Base-by-base conservation (phyloP, 2,888 invertebrate genomes). In the Drosophila pseudotalamancana region DNA sequence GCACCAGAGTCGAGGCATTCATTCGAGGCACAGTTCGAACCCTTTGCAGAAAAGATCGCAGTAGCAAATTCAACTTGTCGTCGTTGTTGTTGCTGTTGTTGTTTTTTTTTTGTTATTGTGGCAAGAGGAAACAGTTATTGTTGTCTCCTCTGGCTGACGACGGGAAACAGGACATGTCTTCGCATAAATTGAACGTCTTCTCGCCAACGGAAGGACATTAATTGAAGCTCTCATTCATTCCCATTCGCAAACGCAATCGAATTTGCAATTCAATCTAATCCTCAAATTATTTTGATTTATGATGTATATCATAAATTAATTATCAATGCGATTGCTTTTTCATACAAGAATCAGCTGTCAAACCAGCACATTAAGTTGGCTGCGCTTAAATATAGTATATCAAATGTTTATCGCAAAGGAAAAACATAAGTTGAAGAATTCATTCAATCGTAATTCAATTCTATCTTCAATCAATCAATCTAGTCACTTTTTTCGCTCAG, bases 121-220 rank as follows among this genome's bases (percentile, higher is more conserved):
- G 61, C 55, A 64, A 84, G 77, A 84, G 81, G 81, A 84, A 87
- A 84, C 87, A 74, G 80, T 81, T 84, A 81, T 77, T 74, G 77
- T 87, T 64, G 81, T 70, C 67, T 70, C 48, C 51, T 56, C 46
- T 45, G 39, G 40, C 48, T 71, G 68, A 56, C 48, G 77, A 79
- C 80, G 87, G 88, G 88, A 84, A 84, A 77, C 88, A 87, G 88
- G 88, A 84, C 83, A 88, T 86, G 83, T 74, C 75, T 67, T 57
- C 65, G 84, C 84, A 84, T 84, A 88, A 88, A 84, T 87, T 87
- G 82, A 71, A 71, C 35, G 65, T 68, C 75, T 8, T 14, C 16
- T 19, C 45, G 27, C n/a, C 57, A 68, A 35, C 86, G 83, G 83
- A 82, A 87, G 88, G 86, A 83, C 83, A 76, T 81, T 84, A 76